Conservation (phyloP, 2,797 vertebrate genomes). For the Chiloscyllium punctatum region DNA sequence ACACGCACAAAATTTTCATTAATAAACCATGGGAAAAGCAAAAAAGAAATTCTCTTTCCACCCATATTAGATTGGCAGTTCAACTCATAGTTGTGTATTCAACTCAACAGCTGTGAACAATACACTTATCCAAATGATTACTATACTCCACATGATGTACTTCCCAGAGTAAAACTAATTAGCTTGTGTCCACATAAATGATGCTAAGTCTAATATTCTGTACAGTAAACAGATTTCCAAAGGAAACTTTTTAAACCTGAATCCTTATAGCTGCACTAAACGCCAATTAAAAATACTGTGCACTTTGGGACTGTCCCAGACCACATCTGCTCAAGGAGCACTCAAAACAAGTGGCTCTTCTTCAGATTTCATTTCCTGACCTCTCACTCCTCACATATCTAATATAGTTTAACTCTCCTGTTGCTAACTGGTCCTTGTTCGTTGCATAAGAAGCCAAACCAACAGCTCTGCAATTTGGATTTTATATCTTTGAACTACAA, state of each 20-base stretch:
- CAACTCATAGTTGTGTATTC: background rate
- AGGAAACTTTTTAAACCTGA: background rate
- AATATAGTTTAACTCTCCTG: background rate
- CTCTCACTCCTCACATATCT: background rate
- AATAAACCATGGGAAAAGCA: background rate
- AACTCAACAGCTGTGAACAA: background rate
- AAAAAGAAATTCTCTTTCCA: background rate
- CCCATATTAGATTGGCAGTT: background rate
- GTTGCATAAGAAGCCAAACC: background rate
- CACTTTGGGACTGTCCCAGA: background rate
- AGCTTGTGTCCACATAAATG: too few species aligned
- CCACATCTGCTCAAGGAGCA: background rate
- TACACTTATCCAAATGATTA: background rate
- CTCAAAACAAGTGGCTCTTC: background rate
- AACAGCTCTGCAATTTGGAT: background rate
- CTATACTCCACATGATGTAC: background rate
- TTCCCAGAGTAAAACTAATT: background rate
- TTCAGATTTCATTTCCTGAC: background rate
- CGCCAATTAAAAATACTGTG: background rate
- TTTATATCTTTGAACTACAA: too few species aligned
- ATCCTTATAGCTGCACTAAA: background rate
- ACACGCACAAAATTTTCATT: background rate
- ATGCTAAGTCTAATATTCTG: background rate
- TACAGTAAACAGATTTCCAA: background rate
- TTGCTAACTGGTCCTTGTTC: background rate